phyloP scores from a whole-genome alignment of 2,888 invertebrate genomes.

The Digitonthophagus gazella region DNA sequence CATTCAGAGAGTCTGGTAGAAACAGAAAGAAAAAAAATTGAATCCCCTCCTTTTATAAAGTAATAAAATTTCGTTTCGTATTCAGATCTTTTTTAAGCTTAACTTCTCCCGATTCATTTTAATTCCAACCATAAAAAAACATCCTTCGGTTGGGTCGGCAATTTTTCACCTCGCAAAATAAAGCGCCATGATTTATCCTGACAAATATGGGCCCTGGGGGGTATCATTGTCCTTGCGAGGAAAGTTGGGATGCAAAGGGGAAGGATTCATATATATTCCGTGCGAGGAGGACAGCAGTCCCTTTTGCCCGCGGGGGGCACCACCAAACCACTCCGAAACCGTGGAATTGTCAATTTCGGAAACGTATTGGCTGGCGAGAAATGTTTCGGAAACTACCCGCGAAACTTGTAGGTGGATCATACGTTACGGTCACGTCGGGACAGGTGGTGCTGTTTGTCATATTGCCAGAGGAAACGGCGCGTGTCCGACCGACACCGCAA shows the following conservation, averaged over 20 bases:
- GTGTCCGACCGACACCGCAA: not conserved
- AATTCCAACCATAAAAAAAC: not conserved
- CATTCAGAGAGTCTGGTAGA: no score
- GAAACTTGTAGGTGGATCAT: not conserved
- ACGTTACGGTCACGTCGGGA: not conserved
- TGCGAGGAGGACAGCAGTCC: not conserved
- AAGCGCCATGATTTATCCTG: constrained; percentile 13
- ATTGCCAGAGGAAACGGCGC: not conserved
- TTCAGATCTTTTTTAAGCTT: not conserved
- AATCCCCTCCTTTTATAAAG: not conserved
- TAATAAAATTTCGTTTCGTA: not conserved
- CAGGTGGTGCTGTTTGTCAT: not conserved
- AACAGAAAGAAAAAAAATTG: not conserved
- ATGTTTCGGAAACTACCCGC: not conserved
- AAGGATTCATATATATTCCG: not conserved
- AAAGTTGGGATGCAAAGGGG: not conserved
- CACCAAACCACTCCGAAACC: not conserved
- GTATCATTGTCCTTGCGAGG: constrained; percentile 3
- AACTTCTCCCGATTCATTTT: not conserved
- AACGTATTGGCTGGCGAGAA: not conserved
- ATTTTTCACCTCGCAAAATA: constrained; percentile 8
- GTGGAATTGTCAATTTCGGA: not conserved
- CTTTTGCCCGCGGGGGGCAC: not conserved
- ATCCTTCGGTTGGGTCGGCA: not conserved
- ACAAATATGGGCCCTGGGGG: constrained; percentile 14